Evolutionary conservation across 1,140 invertebrate genomes (phyloP), one percentile per base, ranked within the genome.

Genomic region (Lasioglossum baleicum): DNA sequence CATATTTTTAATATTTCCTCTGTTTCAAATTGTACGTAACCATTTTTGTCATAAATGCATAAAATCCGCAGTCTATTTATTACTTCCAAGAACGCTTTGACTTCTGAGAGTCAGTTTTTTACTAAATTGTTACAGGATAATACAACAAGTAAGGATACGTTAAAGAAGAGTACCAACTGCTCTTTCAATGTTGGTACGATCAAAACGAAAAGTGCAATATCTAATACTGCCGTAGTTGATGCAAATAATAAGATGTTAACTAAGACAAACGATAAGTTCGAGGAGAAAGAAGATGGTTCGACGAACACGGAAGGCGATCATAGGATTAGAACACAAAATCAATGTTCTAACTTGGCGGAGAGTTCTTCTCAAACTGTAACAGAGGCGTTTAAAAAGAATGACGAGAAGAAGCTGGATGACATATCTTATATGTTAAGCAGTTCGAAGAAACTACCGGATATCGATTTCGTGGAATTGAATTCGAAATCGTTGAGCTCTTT

Each of bases 141-240:
- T 22, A 10, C 13, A 22, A 17, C 26, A 11, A 61, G 7, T 22
- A 70, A 70, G n/a, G 58, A 61, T 44, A 44, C 7, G 10, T 20
- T 8, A 7, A 68, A 44, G 7, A 22, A 44, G 7, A 35, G 7
- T 66, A 44, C 17, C 13, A 53, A 65, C 42, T 42, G 20, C 20
- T 22, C 7, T 60, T 7, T 13, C 8, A 70, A 79, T 10, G 7
- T 51, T 11, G 69, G 71, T 71, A 42, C 15, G 7, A 53, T 22
- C 7, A 79, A 73, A 8, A 48, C 61, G 13, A 79, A 79, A 11
- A 44, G 69, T 66, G 76, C 76, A 79, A 79, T 79, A 79, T 48
- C 76, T 22, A 73, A 44, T 73, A 79, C 70, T 73, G 76, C 70
- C 70, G 66, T 66, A 79, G 26, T 35, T n/a, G 70, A 79, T 35